These are phyloP conservation scores for Mesocentrotus franciscanus DNA, from an alignment of 53 echinoderm and acorn worm genomes.

Conservation along the genomic window DNA sequence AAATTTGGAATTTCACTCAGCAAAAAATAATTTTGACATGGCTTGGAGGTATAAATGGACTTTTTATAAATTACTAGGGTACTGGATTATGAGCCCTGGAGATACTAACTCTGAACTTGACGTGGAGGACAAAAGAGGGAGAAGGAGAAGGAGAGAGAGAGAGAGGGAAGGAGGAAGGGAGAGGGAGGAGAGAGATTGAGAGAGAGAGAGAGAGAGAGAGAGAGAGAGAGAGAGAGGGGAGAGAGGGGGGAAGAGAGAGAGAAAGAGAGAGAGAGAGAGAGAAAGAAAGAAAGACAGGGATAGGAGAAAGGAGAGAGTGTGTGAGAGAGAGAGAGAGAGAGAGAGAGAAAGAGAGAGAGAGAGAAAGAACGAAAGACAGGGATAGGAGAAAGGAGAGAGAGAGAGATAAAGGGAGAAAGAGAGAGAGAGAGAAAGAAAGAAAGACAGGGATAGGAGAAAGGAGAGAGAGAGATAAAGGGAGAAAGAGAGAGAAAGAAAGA, in stretches of 20 bases:
- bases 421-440: no score
- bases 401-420: no score
- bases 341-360: no score
- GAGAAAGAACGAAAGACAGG: no score
- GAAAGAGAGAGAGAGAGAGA: not conserved
- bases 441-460: not conserved
- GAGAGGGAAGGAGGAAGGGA: not conserved
- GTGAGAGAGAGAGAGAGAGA: no score
- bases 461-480: not conserved
- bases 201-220: not conserved
- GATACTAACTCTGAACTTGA: not conserved
- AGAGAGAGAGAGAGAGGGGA: not conserved
- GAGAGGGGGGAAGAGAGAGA: not conserved
- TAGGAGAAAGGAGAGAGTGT: no score
- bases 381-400: no score
- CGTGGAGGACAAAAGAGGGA: not conserved
- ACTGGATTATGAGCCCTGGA: not conserved
- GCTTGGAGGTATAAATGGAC: not conserved
- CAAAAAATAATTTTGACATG: slow-evolving; percentile 11
- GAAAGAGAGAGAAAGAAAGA: not conserved
- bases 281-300: no score
- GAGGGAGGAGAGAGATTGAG: not conserved
- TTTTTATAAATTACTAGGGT: not conserved
- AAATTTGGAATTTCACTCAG: slow-evolving; percentile 8
- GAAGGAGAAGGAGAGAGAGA: not conserved